phyloP scores from a whole-genome alignment of 2,888 invertebrate species.

The Rhingia rostrata region DNA sequence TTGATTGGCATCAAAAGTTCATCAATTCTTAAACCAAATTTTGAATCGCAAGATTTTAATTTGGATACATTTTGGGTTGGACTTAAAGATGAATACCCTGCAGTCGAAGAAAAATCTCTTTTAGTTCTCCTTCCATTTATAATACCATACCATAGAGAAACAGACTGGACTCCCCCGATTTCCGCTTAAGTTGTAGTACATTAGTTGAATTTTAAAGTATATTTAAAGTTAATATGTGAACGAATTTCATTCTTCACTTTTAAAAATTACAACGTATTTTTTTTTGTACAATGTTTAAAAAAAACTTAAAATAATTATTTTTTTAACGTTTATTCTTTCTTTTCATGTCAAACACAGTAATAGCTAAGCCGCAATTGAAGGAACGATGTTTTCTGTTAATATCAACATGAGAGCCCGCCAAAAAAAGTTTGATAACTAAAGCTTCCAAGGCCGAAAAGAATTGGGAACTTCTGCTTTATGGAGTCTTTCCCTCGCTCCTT shows the following conservation, averaged over 20 bases:
- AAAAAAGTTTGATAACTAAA: too few species aligned
- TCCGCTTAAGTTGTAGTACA: not conserved
- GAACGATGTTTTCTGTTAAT: constrained; percentile 21
- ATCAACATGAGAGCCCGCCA: too few species aligned
- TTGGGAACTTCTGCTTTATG: too few species aligned
- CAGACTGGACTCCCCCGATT: not conserved
- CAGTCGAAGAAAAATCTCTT: constrained; percentile 12
- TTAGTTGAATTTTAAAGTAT: not conserved
- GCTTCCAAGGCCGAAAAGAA: too few species aligned
- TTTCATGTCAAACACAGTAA: constrained; percentile 8
- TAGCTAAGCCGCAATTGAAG: constrained; percentile 5
- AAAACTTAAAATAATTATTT: constrained; percentile 21
- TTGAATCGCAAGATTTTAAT: constrained; percentile 8
- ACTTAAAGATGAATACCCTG: constrained; percentile 24
- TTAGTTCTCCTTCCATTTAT: not conserved
- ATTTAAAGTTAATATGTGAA: constrained; percentile 11
- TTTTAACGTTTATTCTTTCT: constrained; percentile 26
- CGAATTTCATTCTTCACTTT: not conserved
- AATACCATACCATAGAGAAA: not conserved
- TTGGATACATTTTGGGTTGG: constrained; percentile 23
- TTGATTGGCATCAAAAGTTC: not conserved
- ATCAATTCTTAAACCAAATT: not conserved
- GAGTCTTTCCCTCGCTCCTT: too few species aligned
- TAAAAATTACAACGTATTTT: constrained; percentile 1
- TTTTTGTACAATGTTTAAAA: constrained; percentile 12